Percentiles rank a stretch among this genome's conserved stretches.
Conservation (phyloP, 2,888 invertebrate species). For the Bembecia ichneumoniformis region DNA sequence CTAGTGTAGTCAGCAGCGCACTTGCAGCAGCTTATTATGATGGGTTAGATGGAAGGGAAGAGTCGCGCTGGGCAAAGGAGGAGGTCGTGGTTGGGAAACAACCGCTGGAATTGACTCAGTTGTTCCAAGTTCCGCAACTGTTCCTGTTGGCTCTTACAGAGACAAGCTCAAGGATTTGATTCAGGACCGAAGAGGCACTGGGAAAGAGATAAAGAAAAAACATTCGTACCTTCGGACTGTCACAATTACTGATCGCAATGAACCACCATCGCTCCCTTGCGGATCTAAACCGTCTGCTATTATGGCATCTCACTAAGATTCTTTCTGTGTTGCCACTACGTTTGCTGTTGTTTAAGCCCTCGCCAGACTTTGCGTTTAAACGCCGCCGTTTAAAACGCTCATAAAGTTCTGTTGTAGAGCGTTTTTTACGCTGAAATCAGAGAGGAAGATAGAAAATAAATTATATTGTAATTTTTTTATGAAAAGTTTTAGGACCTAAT, state of each 20-base stretch:
- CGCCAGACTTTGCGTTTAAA: conserved; percentile 29
- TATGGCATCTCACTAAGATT: conserved; percentile 73
- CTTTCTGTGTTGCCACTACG: conserved; percentile 26
- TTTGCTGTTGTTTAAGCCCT: conserved; percentile 14
- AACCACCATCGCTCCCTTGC: conserved; percentile 96
- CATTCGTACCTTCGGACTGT: conserved; percentile 69
- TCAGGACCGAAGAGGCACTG: not conserved
- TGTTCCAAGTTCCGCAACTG: too few relatives aligned
- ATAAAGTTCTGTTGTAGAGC: conserved; percentile 43
- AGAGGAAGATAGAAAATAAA: too few relatives aligned
- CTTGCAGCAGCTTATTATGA: too few relatives aligned
- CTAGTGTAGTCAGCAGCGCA: too few relatives aligned
- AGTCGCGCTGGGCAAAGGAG: too few relatives aligned
- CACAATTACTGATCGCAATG: conserved; percentile 87
- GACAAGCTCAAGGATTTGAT: too few relatives aligned
- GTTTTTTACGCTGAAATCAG: conserved; percentile 46
- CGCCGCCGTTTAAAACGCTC: conserved; percentile 44
- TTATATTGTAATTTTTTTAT: too few relatives aligned
- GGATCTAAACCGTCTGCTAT: conserved; percentile 81
- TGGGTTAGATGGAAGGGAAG: too few relatives aligned
- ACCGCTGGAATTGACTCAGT: too few relatives aligned
- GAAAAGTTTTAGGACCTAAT: too few relatives aligned
- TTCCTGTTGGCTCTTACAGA: too few relatives aligned
- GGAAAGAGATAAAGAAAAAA: not conserved
- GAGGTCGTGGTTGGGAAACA: too few relatives aligned